A percentile compares a stretch with the other conserved stretches of the same genome.
Evolutionary conservation across 2,797 vertebrate genomes (phyloP).

Genomic region (Ara ararauna): DNA sequence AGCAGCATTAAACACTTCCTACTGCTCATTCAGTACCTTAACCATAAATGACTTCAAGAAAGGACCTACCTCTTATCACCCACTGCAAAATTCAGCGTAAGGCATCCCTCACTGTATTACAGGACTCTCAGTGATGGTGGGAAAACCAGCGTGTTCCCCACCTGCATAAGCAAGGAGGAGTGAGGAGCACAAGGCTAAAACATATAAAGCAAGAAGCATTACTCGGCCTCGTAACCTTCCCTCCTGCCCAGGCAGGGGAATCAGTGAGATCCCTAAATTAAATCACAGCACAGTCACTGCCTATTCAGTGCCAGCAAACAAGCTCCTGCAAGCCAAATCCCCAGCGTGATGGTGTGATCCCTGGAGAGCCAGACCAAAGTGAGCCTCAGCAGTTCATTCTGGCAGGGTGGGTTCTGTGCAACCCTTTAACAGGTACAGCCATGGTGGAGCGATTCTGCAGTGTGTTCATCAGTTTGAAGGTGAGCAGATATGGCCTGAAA

Average conservation of each 20-base stretch:
- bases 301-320: slow-evolving; percentile 17
- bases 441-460: background rate
- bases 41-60: background rate
- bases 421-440: background rate
- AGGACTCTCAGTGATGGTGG: accelerated
- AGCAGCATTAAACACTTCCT: background rate
- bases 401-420: background rate
- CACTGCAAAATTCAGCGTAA: background rate
- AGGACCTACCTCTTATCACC: background rate
- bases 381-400: background rate
- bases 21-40: background rate
- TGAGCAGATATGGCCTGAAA: background rate
- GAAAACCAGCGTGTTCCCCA: background rate
- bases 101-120: background rate
- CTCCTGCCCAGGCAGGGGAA: background rate
- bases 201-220: background rate
- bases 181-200: background rate
- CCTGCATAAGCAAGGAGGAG: background rate
- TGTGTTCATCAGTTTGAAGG: background rate
- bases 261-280: background rate
- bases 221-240: background rate
- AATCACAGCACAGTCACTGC: slow-evolving; percentile 6
- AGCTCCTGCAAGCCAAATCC: slow-evolving; percentile 21
- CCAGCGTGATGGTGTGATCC: background rate
- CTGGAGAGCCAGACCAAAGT: background rate